Percentiles rank a stretch among this genome's conserved stretches.
phyloP scores from a whole-genome alignment of 2,113 vertebrate species.

The Hypomesus transpacificus region DNA sequence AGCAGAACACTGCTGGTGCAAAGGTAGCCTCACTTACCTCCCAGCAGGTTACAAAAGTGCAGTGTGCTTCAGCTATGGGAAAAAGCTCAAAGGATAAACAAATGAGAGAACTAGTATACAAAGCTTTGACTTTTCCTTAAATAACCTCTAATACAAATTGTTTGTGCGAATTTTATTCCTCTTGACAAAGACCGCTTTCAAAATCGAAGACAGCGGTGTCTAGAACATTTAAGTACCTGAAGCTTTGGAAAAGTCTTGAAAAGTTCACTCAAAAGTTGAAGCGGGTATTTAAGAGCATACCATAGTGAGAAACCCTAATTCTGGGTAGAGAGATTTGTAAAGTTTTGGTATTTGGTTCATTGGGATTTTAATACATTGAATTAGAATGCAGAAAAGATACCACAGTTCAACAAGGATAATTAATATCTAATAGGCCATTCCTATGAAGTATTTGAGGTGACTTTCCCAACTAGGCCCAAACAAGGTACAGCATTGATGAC shows the following conservation, averaged over 20 bases:
- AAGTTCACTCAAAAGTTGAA: too few relatives aligned
- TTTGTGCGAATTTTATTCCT: too few relatives aligned
- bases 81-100: not conserved
- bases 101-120: not conserved
- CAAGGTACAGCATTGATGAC: constrained; percentile 48
- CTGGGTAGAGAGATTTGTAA: too few relatives aligned
- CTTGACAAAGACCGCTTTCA: too few relatives aligned
- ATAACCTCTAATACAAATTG: too few relatives aligned
- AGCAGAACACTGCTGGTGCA: constrained; percentile 12
- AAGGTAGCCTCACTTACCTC: constrained; percentile 15
- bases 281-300: too few relatives aligned
- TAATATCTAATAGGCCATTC: constrained; percentile 48
- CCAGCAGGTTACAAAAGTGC: not conserved
- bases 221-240: too few relatives aligned
- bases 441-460: constrained; percentile 20
- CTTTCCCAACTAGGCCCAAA: constrained; percentile 29
- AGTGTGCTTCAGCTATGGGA: not conserved
- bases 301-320: too few relatives aligned
- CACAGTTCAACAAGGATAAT: constrained; percentile 26
- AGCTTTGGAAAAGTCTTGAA: too few relatives aligned
- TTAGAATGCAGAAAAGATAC: not conserved
- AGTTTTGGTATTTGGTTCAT: too few relatives aligned
- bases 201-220: too few relatives aligned
- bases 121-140: too few relatives aligned
- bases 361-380: not conserved